phyloP scores from a whole-genome alignment of 2,797 vertebrate genomes.

The Lophius americanus region DNA sequence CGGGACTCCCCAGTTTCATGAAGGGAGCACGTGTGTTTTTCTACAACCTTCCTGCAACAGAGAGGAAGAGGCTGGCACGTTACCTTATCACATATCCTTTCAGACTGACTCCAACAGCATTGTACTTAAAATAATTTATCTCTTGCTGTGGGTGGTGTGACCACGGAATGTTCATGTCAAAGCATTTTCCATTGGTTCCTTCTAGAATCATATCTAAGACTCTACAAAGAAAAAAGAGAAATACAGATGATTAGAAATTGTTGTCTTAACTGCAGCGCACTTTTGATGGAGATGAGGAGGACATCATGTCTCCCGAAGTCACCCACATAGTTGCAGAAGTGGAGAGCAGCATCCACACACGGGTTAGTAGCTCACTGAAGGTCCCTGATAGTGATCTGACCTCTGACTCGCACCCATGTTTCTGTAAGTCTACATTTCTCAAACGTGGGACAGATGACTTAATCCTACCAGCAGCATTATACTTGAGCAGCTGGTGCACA shows the following conservation, averaged over 20 bases:
- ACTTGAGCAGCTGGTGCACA: too few species aligned
- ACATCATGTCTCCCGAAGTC: constrained; percentile 78
- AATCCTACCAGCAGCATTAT: too few species aligned
- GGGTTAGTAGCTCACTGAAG: constrained; percentile 59
- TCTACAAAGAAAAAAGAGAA: not conserved
- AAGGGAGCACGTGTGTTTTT: constrained; percentile 80
- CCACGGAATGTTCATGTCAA: not conserved
- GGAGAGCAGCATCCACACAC: constrained; percentile 71
- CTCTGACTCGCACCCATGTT: not conserved
- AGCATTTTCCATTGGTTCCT: not conserved
- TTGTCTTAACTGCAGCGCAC: constrained; percentile 74
- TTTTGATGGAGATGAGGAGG: constrained; percentile 84
- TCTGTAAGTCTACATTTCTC: not conserved
- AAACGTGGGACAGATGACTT: not conserved
- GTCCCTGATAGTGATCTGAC: not conserved
- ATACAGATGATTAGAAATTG: too few species aligned
- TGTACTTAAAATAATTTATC: not conserved
- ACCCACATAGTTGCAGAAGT: constrained; percentile 84
- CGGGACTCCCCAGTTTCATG: constrained; percentile 79
- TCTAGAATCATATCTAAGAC: too few species aligned
- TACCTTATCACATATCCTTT: constrained; percentile 87
- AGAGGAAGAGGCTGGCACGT: constrained; percentile 80
- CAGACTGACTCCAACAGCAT: not conserved
- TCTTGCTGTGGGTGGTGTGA: not conserved
- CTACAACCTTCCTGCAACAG: constrained; percentile 79